Base-by-base conservation (phyloP, 2,113 vertebrate species). In the Columbina picui region DNA sequence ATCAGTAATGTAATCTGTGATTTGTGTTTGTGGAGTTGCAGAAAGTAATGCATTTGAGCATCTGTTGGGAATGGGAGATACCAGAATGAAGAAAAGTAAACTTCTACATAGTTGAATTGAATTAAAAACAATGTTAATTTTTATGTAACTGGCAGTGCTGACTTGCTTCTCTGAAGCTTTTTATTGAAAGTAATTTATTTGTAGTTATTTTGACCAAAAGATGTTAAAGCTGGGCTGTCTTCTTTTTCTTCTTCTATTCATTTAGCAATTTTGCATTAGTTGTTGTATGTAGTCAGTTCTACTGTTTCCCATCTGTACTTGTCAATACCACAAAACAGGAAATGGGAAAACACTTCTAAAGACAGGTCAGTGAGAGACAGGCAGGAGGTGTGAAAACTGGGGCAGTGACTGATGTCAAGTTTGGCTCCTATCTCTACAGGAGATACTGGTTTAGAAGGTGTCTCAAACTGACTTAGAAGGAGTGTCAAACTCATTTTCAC, bases 211-310 rank as follows among this genome's bases (percentile, higher is more conserved):
- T 84, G 21, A 60, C 29, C 11, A 47, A 75, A 77, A 84, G 8
- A 23, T 50, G 12, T 56, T 71, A 52, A 68, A 81, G 7, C 11
- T 81, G n/a, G 4, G 2, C 29, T 88, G 43, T 6, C 39, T 92
- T 79, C 21, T 21, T 79, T 55, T 60, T 57, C 41, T 74, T 81
- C 43, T 6, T 39, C 5, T 49, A 1, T 63, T 27, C 0, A 7
- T 81, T 56, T 57, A 45, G 7, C 22, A 29, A 0, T 32, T 84
- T 50, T 78, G 18, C 17, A 6, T 82, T 64, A 60, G 34, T 26
- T 9, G 2, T 6, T 59, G 2, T 19, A 27, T 1, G 0, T 29
- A 11, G 14, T 63, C 20, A 12, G 22, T 61, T 77, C 16, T 83
- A 1, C 32, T 27, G 7, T 84, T 91, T 70, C 16, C 32, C 11